A percentile compares a stretch with the other conserved stretches of the same genome.
These are phyloP conservation scores for Sandelia bainsii DNA, from an alignment of 2,797 vertebrate genomes.

Conservation along the genomic window DNA sequence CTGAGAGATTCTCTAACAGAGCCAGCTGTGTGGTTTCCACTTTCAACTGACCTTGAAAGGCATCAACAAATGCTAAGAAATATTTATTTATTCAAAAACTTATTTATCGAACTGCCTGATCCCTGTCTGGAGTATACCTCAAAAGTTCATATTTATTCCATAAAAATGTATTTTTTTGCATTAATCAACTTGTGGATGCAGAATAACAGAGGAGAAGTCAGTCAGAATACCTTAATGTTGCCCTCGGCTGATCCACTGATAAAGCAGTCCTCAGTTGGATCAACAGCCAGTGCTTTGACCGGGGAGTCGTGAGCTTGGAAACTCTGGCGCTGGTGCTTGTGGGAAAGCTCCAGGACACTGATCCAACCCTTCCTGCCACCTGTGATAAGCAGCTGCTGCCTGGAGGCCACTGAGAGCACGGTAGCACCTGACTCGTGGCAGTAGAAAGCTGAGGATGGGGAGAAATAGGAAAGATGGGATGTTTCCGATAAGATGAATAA, in stretches of 20 bases:
- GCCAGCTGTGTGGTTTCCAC: constrained; percentile 9
- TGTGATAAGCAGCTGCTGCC: constrained; percentile 94
- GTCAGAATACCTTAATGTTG: constrained; percentile 92
- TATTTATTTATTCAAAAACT: neutral
- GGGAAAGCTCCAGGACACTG: constrained; percentile 91
- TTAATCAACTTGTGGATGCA: neutral
- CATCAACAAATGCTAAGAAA: neutral
- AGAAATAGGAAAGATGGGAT: neutral
- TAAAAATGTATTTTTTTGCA: neutral
- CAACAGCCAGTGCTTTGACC: constrained; percentile 93
- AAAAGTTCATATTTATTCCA: neutral
- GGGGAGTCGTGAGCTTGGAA: constrained; percentile 98
- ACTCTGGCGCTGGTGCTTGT: constrained; percentile 90
- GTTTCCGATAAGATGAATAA: neutral
- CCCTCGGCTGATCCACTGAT: constrained; percentile 98
- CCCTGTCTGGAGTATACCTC: neutral
- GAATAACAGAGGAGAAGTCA: neutral
- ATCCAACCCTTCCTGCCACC: constrained; percentile 96
- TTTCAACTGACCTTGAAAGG: constrained; percentile 1
- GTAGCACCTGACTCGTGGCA: constrained; percentile 97
- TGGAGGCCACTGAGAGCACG: constrained; percentile 91
- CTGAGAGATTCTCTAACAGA: neutral
- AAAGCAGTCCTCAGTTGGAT: constrained; percentile 92
- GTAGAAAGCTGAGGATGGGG: constrained; percentile 87
- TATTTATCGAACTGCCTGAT: neutral